A percentile compares a stretch with the other conserved stretches of the same genome.
These are phyloP conservation scores for Phainopepla nitens DNA, from an alignment of 2,113 vertebrate species.

Conservation along the genomic window DNA sequence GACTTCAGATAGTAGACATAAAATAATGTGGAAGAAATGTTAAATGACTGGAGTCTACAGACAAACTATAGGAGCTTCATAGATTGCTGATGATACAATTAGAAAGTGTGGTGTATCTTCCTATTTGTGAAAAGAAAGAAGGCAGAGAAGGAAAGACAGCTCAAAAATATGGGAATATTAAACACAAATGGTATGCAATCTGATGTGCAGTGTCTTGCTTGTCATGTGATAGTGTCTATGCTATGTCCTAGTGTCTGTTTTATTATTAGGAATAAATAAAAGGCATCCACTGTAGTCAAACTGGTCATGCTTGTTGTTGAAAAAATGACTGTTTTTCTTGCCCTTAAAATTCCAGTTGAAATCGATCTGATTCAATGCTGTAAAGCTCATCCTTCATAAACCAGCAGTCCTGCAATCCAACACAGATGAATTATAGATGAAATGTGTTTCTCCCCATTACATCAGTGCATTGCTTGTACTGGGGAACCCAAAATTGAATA, in stretches of 20 bases:
- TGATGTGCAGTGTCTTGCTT: neutral
- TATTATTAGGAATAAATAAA: neutral
- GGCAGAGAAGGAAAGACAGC: neutral
- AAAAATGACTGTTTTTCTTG: neutral
- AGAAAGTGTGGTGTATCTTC: neutral
- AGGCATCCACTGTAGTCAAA: neutral
- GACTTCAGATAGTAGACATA: neutral
- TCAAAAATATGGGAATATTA: neutral
- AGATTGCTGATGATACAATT: neutral
- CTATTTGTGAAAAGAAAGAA: neutral
- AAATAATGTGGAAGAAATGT: neutral
- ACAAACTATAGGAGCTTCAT: neutral
- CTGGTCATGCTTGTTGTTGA: neutral
- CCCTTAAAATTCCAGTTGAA: neutral
- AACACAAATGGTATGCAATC: neutral
- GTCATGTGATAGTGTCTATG: neutral
- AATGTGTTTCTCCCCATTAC: neutral
- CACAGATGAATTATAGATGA: neutral
- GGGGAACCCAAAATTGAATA: neutral
- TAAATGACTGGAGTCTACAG: neutral
- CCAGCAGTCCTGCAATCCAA: neutral
- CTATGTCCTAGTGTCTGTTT: neutral
- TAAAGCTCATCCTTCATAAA: neutral
- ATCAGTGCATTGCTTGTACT: neutral
- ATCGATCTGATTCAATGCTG: neutral